Evolutionary conservation across 2,797 vertebrate species (phyloP), one percentile per base, ranked within the genome.

Genomic region (Capromys pilorides): DNA sequence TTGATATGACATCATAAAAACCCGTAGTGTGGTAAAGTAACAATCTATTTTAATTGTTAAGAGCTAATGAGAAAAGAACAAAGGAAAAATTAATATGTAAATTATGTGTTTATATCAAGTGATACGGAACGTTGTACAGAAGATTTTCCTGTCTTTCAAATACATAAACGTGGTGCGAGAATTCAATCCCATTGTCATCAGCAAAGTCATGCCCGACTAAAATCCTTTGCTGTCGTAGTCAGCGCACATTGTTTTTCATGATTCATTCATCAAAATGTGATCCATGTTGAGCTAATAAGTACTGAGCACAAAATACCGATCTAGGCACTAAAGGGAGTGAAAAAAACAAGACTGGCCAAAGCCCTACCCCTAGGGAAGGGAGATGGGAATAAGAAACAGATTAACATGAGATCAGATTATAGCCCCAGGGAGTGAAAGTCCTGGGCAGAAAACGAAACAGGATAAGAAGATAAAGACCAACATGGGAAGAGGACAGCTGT

Each of bases 1-100:
- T 96, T 94, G 86, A 95, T 96, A 94, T 90, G 95, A 96, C 94
- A 97, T 95, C 96, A 97, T 95, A 95, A 97, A 96, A 94, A 95
- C 75, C 84, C 94, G 83, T 28, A 90, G n/a, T 92, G 66, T 80
- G 39, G 19, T 90, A 93, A 88, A 90, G 22, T 95, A 96, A 96
- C 94, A 59, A 81, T 95, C 73, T 95, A 39, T 88, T 96, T 96
- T 95, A 96, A 97, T 92, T 94, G 89, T 95, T 96, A 93, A 36
- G 26, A 87, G 75, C 91, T 95, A 97, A 96, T 88, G 79, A 97
- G 96, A 89, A 95, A 97, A 90, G 73, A 93, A 95, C 73, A 95
- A 96, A 96, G 86, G 91, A 39, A 96, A 36, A 95, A 96, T 96
- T 95, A 95, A 92, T 93, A 97, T 92, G 94, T 66, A 96, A 94